Percentiles rank a stretch among this genome's conserved stretches.
These are phyloP conservation scores for Nothobranchius furzeri DNA, from an alignment of 2,113 vertebrate genomes.

Conservation along the genomic window DNA sequence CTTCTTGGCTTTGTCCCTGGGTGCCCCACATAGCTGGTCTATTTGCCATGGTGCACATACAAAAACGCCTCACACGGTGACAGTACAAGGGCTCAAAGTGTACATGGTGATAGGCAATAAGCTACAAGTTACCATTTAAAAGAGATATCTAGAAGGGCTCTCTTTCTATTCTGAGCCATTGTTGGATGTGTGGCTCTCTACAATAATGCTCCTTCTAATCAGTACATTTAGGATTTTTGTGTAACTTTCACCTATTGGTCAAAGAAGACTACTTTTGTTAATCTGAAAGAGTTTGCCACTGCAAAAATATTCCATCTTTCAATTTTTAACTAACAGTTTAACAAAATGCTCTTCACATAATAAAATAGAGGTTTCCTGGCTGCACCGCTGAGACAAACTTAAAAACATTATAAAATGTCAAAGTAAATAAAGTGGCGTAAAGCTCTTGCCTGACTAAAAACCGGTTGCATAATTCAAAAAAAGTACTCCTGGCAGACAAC, in stretches of 20 bases:
- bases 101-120: constrained; percentile 1
- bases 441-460: constrained; percentile 17
- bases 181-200: background rate
- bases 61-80: constrained; percentile 1
- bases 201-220: background rate
- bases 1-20: constrained; percentile 43
- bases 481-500: constrained; percentile 17
- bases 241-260: background rate
- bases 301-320: background rate
- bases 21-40: constrained; percentile 34
- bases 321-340: background rate
- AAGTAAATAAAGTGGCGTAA: background rate
- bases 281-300: background rate
- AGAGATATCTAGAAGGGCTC: constrained; percentile 9
- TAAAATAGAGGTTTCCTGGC: background rate
- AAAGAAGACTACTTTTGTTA: background rate
- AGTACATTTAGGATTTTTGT: background rate
- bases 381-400: background rate
- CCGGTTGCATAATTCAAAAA: constrained; percentile 31
- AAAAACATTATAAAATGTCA: constrained; percentile 5
- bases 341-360: background rate
- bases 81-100: background rate
- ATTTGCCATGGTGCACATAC: constrained; percentile 11
- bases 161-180: background rate
- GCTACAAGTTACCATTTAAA: constrained; percentile 11